Evolutionary conservation across 64 coral and sea anemone species (phyloP).

Genomic region (Cladopsammia gracilis): DNA sequence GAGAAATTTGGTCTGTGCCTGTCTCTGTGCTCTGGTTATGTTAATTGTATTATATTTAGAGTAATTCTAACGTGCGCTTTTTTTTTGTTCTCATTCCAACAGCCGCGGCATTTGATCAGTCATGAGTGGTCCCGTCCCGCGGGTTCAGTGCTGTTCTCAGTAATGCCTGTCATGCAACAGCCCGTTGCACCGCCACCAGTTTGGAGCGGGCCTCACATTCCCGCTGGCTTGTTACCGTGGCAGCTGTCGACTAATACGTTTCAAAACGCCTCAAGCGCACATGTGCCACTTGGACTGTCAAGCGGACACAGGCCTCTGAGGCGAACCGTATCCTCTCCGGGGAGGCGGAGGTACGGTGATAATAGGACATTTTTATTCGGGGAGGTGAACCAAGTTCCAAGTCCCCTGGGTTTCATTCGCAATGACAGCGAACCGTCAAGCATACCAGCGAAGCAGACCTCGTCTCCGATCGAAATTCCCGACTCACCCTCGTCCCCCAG

Average conservation of each 20-base stretch:
- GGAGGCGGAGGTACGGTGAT: slow-evolving; percentile 28
- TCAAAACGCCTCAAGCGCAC: not conserved
- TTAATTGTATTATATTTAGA: too few species aligned
- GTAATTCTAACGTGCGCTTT: not conserved
- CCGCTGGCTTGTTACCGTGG: slow-evolving; percentile 88
- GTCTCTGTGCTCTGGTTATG: too few species aligned
- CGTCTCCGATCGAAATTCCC: slow-evolving; percentile 95
- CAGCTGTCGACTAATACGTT: slow-evolving; percentile 56
- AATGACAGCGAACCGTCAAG: slow-evolving; percentile 6
- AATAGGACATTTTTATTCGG: slow-evolving; percentile 34
- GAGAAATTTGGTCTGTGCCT: too few species aligned
- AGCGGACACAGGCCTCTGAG: slow-evolving; percentile 20
- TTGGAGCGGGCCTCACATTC: slow-evolving; percentile 91
- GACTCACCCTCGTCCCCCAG: slow-evolving; percentile 95
- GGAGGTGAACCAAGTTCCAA: slow-evolving; percentile 22
- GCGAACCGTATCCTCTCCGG: slow-evolving; percentile 61
- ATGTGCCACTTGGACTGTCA: not conserved
- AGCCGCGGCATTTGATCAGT: slow-evolving; percentile 83
- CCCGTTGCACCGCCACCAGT: slow-evolving; percentile 82
- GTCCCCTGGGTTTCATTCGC: slow-evolving; percentile 36
- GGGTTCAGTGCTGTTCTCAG: slow-evolving; percentile 92
- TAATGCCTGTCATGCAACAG: slow-evolving; percentile 96
- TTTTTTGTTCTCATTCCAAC: not conserved
- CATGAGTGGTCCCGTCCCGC: slow-evolving; percentile 91
- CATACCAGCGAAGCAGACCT: slow-evolving; percentile 56